phyloP scores from a whole-genome alignment of 2,888 invertebrate genomes.

The Alitta virens region DNA sequence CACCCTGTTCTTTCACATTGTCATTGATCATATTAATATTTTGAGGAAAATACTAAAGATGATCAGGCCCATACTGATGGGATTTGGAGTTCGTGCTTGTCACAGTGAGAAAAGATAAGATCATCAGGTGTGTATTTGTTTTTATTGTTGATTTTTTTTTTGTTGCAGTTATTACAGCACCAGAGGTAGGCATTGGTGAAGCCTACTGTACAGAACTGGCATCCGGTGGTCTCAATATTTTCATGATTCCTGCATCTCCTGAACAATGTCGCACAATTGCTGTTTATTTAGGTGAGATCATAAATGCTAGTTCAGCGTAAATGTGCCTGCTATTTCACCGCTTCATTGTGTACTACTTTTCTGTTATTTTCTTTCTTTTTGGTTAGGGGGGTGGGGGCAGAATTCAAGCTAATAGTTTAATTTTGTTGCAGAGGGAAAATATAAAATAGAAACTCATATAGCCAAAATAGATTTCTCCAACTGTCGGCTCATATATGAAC shows the following conservation, averaged over 20 bases:
- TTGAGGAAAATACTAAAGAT: too few species aligned
- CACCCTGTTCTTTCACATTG: too few species aligned
- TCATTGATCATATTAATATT: too few species aligned
- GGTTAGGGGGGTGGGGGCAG: background rate
- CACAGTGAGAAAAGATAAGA: too few species aligned
- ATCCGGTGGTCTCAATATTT: background rate
- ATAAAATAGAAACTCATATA: background rate
- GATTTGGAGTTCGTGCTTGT: too few species aligned
- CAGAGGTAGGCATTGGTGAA: background rate
- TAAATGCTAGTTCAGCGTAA: background rate
- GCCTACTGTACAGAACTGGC: background rate
- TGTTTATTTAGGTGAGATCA: background rate
- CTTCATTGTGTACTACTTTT: too few species aligned
- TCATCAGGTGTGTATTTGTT: too few species aligned
- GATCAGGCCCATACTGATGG: too few species aligned
- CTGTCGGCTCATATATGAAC: background rate
- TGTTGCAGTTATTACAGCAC: background rate
- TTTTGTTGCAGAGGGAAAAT: background rate
- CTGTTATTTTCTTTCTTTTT: background rate
- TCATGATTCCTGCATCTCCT: background rate
- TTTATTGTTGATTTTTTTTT: background rate
- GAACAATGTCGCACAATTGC: background rate
- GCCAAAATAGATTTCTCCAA: background rate
- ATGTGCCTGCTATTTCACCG: too few species aligned
- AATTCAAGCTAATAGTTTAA: background rate